A percentile compares a stretch with the other conserved stretches of the same genome.
These are phyloP conservation scores for Podocnemis expansa DNA, from an alignment of 2,113 vertebrate species.

Conservation along the genomic window DNA sequence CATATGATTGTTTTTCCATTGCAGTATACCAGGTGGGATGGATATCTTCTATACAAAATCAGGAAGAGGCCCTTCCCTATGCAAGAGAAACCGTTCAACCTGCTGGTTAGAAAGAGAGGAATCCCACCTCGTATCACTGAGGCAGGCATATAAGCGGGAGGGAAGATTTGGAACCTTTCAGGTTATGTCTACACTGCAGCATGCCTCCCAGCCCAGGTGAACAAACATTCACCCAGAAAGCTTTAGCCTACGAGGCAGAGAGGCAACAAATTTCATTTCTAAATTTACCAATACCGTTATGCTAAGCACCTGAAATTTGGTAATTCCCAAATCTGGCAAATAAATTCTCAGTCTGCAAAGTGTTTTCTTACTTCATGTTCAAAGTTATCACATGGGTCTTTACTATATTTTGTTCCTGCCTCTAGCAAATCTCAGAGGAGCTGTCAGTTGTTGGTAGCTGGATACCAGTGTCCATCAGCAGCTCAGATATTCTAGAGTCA, in stretches of 20 bases:
- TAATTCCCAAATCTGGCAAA: not conserved
- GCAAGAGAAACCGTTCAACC: not conserved
- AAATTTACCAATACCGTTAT: not conserved
- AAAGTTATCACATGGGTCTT: not conserved
- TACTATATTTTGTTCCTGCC: not conserved
- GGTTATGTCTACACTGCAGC: too few species aligned
- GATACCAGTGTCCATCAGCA: not conserved
- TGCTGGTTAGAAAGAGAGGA: not conserved
- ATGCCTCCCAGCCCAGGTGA: too few species aligned
- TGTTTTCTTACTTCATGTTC: not conserved
- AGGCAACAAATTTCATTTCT: not conserved
- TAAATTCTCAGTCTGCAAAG: not conserved
- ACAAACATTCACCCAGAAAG: accelerated
- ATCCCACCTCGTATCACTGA: not conserved
- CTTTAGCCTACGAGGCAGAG: not conserved
- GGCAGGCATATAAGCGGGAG: not conserved
- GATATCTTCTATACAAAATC: slow-evolving; percentile 43
- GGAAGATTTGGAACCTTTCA: too few species aligned
- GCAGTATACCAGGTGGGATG: not conserved
- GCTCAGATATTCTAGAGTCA: not conserved
- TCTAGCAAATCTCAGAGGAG: not conserved
- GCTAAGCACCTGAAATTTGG: not conserved
- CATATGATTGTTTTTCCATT: not conserved
- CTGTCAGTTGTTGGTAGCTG: not conserved
- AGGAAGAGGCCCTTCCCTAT: not conserved